A percentile compares a stretch with the other conserved stretches of the same genome.
phyloP scores from a whole-genome alignment of 1,140 invertebrate species.

The Heliconius melpomene region DNA sequence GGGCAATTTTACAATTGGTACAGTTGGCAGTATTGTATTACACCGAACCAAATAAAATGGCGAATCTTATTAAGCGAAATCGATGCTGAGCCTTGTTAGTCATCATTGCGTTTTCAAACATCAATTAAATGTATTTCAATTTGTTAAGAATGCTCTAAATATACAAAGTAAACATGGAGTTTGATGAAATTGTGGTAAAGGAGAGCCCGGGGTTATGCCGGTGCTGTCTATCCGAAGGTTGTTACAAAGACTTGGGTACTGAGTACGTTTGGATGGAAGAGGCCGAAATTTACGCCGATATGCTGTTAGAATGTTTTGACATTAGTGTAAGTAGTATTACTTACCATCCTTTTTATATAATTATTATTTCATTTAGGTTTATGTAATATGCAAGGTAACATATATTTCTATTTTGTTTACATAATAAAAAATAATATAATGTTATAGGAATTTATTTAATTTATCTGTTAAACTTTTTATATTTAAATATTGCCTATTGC shows the following conservation, averaged over 20 bases:
- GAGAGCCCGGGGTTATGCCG: constrained; percentile 73
- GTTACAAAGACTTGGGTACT: constrained; percentile 69
- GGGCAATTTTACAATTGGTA: background rate
- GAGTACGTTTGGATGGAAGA: constrained; percentile 75
- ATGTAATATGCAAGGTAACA: background rate
- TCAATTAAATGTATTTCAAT: constrained; percentile 27
- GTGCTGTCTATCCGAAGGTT: constrained; percentile 75
- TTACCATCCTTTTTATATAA: background rate
- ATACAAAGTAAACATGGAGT: constrained; percentile 60
- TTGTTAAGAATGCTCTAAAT: constrained; percentile 37
- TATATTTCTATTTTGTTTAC: background rate
- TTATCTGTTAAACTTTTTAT: background rate
- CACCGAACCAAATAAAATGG: constrained; percentile 46
- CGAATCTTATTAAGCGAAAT: constrained; percentile 25
- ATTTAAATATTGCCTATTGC: background rate
- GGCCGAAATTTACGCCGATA: constrained; percentile 74
- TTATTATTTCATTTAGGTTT: background rate
- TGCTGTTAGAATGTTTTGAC: constrained; percentile 76
- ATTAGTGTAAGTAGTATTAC: constrained; percentile 64
- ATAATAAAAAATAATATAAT: background rate
- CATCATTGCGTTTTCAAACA: constrained; percentile 23
- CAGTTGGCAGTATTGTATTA: background rate
- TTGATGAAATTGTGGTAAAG: constrained; percentile 70
- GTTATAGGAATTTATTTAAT: background rate
- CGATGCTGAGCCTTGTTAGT: constrained; percentile 21